These are phyloP conservation scores for Megalurothrips usitatus DNA, from an alignment of 2,888 invertebrate species.

Conservation along the genomic window DNA sequence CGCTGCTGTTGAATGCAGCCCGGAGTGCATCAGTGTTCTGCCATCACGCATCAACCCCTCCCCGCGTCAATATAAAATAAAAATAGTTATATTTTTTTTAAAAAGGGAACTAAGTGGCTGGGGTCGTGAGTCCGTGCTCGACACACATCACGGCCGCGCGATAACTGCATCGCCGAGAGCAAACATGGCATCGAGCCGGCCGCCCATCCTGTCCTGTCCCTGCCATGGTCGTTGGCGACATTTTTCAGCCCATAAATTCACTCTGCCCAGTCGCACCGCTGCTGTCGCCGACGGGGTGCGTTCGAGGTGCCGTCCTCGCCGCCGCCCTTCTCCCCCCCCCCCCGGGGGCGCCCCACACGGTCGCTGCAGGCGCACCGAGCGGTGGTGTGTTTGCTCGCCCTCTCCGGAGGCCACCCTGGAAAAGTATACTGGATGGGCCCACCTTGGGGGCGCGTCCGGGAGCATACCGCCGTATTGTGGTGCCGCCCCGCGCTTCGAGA, in stretches of 20 bases:
- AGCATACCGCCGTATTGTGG: too few species aligned
- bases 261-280: not conserved
- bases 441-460: too few species aligned
- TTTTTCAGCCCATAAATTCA: conserved; percentile 20
- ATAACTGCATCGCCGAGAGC: not conserved
- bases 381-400: too few species aligned
- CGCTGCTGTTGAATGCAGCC: too few species aligned
- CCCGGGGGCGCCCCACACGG: not conserved
- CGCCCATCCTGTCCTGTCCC: not conserved
- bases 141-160: not conserved
- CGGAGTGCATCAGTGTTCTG: too few species aligned
- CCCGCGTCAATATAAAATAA: too few species aligned
- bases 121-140: not conserved
- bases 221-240: conserved; percentile 5
- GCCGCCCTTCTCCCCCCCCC: not conserved
- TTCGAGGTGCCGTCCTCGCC: not conserved
- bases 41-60: too few species aligned
- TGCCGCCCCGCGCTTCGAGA: too few species aligned
- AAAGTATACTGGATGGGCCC: too few species aligned
- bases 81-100: too few species aligned
- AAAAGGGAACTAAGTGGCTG: not conserved
- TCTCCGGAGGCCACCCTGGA: too few species aligned
- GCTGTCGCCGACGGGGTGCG: not conserved
- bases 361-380: too few species aligned
- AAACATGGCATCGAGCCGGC: not conserved